Conservation (phyloP, 2,113 vertebrate species). For the Alces alces region DNA sequence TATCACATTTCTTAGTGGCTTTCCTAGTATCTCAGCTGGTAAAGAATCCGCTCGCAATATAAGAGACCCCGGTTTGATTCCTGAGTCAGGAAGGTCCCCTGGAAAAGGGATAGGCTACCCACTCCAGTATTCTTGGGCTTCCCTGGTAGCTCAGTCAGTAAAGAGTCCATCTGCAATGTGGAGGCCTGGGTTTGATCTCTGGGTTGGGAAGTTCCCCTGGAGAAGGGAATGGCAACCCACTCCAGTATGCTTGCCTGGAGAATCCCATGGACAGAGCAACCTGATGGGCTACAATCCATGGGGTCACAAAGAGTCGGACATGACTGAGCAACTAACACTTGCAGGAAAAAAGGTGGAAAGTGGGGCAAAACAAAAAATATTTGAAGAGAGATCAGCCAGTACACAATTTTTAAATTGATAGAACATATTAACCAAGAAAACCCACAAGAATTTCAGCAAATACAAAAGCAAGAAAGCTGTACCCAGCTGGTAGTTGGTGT, state of each 20-base stretch:
- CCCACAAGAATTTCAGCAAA: background rate
- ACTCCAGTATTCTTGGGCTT: background rate
- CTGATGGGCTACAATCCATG: background rate
- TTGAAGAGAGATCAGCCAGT: background rate
- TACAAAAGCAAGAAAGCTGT: background rate
- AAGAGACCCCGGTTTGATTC: background rate
- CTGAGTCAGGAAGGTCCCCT: background rate
- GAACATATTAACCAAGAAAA: background rate
- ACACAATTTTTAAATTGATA: background rate
- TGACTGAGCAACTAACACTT: background rate
- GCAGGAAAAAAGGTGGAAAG: background rate
- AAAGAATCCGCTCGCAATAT: background rate
- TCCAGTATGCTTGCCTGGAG: background rate
- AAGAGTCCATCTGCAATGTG: background rate
- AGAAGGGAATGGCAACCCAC: background rate
- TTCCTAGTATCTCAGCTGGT: background rate
- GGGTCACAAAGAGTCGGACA: accelerated
- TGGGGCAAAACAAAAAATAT: background rate
- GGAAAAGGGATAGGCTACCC: background rate
- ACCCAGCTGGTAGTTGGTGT: background rate
- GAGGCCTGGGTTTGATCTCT: background rate
- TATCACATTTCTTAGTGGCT: background rate
- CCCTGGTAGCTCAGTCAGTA: background rate
- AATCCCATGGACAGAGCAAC: background rate
- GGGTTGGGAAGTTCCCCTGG: background rate